Base-by-base conservation (phyloP, 2,888 invertebrate species). In the Dermolepida albohirtum region DNA sequence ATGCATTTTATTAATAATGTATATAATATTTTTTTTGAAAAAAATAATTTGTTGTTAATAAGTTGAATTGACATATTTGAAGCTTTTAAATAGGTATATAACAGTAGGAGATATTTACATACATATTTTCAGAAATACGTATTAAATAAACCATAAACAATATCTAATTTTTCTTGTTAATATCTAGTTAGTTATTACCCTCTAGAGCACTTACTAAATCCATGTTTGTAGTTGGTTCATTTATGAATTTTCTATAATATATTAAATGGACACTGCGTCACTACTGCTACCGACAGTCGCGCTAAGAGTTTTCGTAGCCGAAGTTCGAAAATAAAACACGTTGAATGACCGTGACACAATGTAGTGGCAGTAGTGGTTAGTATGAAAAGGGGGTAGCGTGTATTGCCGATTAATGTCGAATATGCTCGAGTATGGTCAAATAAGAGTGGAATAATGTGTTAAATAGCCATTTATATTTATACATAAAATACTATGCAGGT, bases 311-410 rank as follows among this genome's bases (percentile, higher is more conserved):
- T 72, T 72, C 68, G 67, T 69, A 67, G 51, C 65, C 65, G 69
- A 54, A 54, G 17, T 29, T 44, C 11, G 8, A 41, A 75, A 75
- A 76, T 73, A 73, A 75, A 77, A 71, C 71, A 69, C 75, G 75
- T 74, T 74, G 76, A 76, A 77, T 77, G 76, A 77, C 76, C 78
- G 77, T 75, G 76, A 77, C 77, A 78, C 77, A 79, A 79, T 78
- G 79, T 78, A 76, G 76, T 75, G 75, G 75, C 73, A 72, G 75
- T 74, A 69, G 72, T 73, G 62, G 74, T 74, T 63, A 73, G 68
- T 71, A 63, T 63, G 43, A 75, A 70, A 77, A 74, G 17, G 78
- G 79, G 78, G 78, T 75, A 71, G 67, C 78, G 78, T 72, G 70
- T 70, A 64, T 59, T 50, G 65, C 70, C 77, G 78, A 76, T 54